Evolutionary conservation across 2,888 invertebrate genomes (phyloP).

Genomic region (Pseudococcus longispinus): DNA sequence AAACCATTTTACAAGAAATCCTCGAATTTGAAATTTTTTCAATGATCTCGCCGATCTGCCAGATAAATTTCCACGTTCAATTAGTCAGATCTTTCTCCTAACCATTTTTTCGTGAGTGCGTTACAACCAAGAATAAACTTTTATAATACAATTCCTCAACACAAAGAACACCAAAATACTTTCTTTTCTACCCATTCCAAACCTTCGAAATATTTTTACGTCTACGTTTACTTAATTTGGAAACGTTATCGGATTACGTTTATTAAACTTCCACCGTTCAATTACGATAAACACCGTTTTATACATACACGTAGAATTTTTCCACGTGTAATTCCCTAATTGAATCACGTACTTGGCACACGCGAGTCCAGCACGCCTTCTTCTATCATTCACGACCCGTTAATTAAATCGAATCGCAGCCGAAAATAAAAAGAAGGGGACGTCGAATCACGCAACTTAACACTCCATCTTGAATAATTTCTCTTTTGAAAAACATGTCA

Average conservation of each 20-base stretch:
- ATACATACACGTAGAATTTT: background rate
- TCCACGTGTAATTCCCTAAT: background rate
- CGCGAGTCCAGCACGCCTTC: background rate
- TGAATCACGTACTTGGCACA: background rate
- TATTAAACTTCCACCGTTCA: background rate
- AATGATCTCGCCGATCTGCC: too few relatives aligned
- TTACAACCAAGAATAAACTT: too few relatives aligned
- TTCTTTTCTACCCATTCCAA: too few relatives aligned
- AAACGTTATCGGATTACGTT: background rate
- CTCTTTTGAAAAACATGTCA: background rate
- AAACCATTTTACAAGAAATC: too few relatives aligned
- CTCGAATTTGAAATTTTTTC: too few relatives aligned
- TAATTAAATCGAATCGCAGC: background rate
- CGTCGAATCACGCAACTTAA: background rate
- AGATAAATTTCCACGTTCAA: too few relatives aligned
- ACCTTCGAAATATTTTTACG: background rate
- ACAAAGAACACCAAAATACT: too few relatives aligned
- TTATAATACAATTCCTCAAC: too few relatives aligned
- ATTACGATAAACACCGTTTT: background rate
- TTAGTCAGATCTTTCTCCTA: too few relatives aligned
- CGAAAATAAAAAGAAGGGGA: background rate
- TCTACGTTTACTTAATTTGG: background rate
- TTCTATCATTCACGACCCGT: background rate
- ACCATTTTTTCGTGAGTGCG: too few relatives aligned
- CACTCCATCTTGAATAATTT: constrained; percentile 10